Base-by-base conservation (phyloP, 2,888 invertebrate genomes). In the Nezara viridula region DNA sequence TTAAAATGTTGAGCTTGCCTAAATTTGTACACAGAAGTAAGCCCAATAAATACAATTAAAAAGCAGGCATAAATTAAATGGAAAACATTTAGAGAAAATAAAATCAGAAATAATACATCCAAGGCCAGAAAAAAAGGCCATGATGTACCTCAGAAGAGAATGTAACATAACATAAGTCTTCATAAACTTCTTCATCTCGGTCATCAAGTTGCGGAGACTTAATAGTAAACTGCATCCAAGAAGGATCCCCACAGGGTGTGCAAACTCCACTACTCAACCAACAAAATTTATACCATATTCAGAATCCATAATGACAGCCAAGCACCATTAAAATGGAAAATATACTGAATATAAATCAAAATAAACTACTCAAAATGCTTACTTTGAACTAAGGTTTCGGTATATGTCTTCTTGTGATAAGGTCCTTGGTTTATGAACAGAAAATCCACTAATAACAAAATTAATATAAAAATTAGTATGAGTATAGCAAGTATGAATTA, bases 151-250 rank as follows among this genome's bases (percentile, higher is more conserved):
- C 96, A 91, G 95, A 95, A 91, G 96, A 94, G 93, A 97, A 96
- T 92, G 96, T 96, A 92, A 97, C 96, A 93, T 96, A 97, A 94
- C 97, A 97, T 92, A 97, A 95, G 93, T 97, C 97, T 93, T 97
- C 97, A 93, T 97, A 97, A 92, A 97, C 96, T 93, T 97, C 96
- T 92, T 96, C 96, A 91, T 92, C 90, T 19, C 95, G 93, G 92
- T 95, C 95, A 92, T 95, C 95, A 86, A 94, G 94, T 92, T 93
- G 94, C 90, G 95, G 95, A 92, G 93, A 93, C 88, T 93, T 93
- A 91, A 95, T 95, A 90, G 95, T 95, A 93, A 95, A 95, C 93
- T 95, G 95, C 52, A 89, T 88, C 95, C 95, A 95, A 90, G 94
- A 94, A 85, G 94, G 94, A 91, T 94, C 95, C 85, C 88, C 89